Percentiles rank a stretch among this genome's conserved stretches.
phyloP scores from a whole-genome alignment of 2,888 invertebrate genomes.

The Tipula vernalis region DNA sequence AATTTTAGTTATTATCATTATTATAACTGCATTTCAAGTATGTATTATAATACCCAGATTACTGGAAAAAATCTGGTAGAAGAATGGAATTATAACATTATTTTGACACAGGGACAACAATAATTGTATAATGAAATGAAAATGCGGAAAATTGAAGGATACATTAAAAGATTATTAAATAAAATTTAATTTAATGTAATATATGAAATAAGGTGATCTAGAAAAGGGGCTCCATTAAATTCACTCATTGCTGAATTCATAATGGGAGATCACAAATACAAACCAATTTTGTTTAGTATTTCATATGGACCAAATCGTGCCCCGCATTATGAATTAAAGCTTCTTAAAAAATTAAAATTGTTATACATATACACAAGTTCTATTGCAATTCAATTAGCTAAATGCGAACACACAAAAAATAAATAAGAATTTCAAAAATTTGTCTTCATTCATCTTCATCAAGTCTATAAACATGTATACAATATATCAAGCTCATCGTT shows the following conservation, averaged over 20 bases:
- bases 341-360: not conserved
- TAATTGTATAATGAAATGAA: not conserved
- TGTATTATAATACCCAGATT: not conserved
- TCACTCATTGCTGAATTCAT: not conserved
- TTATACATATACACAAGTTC: not conserved
- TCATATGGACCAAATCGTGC: not conserved
- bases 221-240: not conserved
- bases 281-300: not conserved
- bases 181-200: not conserved
- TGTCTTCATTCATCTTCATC: not conserved
- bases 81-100: not conserved
- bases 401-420: not conserved
- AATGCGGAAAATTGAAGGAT: not conserved
- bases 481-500: not conserved
- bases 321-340: not conserved
- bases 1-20: not conserved
- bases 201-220: not conserved
- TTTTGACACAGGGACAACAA: not conserved
- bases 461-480: not conserved
- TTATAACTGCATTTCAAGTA: not conserved
- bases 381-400: not conserved
- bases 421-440: not conserved
- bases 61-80: not conserved
- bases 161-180: not conserved
- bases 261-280: not conserved